Percentiles rank a stretch among this genome's conserved stretches.
These are phyloP conservation scores for Euplagia quadripunctaria DNA, from an alignment of 2,888 invertebrate genomes.

Conservation along the genomic window DNA sequence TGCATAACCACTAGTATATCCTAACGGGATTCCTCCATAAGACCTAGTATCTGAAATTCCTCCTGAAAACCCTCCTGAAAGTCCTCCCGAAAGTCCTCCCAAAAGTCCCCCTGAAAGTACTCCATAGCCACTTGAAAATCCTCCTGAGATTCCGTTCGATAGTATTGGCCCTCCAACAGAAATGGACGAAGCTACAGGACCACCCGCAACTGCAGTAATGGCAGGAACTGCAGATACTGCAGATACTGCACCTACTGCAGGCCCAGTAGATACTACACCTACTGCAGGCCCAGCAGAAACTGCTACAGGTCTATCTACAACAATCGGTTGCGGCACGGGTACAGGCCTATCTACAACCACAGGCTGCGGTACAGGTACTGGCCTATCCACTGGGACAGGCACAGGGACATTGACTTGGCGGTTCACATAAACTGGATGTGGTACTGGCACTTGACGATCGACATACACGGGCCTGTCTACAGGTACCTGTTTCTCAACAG, in stretches of 20 bases:
- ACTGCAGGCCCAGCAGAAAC: slow-evolving; percentile 39
- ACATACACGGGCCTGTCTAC: slow-evolving; percentile 88
- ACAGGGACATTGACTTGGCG: slow-evolving; percentile 88
- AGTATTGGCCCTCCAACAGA: slow-evolving; percentile 24
- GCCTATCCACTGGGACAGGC: slow-evolving; percentile 87
- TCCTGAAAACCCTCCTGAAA: slow-evolving; percentile 14
- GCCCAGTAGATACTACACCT: slow-evolving; percentile 3
- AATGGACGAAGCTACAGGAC: slow-evolving; percentile 32
- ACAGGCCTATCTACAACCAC: slow-evolving; percentile 65
- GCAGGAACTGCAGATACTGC: slow-evolving; percentile 32
- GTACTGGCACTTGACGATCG: slow-evolving; percentile 84
- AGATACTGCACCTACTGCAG: slow-evolving; percentile 35
- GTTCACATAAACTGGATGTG: slow-evolving; percentile 86
- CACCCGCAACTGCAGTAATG: slow-evolving; percentile 28
- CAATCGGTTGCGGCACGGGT: slow-evolving; percentile 48
- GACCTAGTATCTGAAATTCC: not conserved
- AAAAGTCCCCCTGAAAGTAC: slow-evolving; percentile 27
- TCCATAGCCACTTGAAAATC: slow-evolving; percentile 22
- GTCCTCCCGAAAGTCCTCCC: slow-evolving; percentile 31
- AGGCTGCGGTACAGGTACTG: slow-evolving; percentile 78
- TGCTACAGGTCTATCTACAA: slow-evolving; percentile 49
- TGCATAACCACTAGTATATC: slow-evolving; percentile 19
- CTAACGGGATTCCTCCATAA: slow-evolving; percentile 18
- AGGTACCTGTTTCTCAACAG: slow-evolving; percentile 87
- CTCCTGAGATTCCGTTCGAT: slow-evolving; percentile 19